Conservation (phyloP, 2,888 invertebrate species). For the Elegia similella region DNA sequence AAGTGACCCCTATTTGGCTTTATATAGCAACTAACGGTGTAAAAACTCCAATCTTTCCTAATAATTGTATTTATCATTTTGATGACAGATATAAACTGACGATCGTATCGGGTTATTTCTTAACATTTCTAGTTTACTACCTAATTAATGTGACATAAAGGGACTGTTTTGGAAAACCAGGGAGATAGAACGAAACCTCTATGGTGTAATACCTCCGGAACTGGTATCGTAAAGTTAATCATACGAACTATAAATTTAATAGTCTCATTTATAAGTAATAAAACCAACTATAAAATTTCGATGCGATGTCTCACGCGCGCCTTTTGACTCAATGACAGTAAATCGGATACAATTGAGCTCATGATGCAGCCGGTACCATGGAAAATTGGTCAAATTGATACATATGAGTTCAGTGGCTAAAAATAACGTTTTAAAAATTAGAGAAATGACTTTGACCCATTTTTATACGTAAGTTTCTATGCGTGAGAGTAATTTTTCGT, state of each 20-base stretch:
- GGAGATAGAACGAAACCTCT: conserved; percentile 45
- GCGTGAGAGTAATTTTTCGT: neutral
- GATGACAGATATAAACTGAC: conserved; percentile 43
- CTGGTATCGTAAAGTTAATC: conserved; percentile 68
- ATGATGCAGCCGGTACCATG: conserved; percentile 62
- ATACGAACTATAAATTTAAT: conserved; percentile 71
- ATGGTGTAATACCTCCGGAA: conserved; percentile 44
- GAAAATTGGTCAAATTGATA: conserved; percentile 67
- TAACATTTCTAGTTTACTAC: conserved; percentile 43
- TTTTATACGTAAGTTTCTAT: neutral
- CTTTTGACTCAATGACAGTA: conserved; percentile 65
- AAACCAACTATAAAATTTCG: conserved; percentile 73
- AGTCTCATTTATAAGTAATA: conserved; percentile 75
- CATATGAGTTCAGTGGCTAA: conserved; percentile 7
- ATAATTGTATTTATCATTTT: conserved; percentile 36
- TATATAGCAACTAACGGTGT: neutral
- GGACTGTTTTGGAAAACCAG: conserved; percentile 38
- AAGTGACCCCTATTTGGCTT: too few relatives aligned
- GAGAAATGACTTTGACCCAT: neutral
- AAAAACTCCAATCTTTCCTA: conserved; percentile 16
- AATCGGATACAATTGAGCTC: conserved; percentile 71
- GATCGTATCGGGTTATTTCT: conserved; percentile 43
- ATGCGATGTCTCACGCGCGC: conserved; percentile 65
- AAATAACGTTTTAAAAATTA: neutral
- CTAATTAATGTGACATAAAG: conserved; percentile 54